A percentile compares a stretch with the other conserved stretches of the same genome.
phyloP scores from a whole-genome alignment of 2,888 invertebrate species.

The Leucophenga maculata region DNA sequence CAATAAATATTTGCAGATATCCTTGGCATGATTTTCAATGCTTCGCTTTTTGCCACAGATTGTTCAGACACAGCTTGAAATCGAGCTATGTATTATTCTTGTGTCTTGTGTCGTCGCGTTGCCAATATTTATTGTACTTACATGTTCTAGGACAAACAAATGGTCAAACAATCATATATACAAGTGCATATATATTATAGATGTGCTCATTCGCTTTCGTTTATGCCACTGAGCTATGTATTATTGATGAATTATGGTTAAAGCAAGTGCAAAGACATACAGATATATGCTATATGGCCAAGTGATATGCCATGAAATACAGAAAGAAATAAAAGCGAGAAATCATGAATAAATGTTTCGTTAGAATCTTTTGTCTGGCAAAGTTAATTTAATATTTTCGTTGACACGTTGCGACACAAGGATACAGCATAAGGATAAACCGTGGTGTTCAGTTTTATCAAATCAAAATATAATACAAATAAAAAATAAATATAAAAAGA shows the following conservation, averaged over 20 bases:
- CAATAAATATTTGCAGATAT: conserved; percentile 19
- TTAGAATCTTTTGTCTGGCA: conserved; percentile 56
- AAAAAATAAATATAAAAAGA: background rate
- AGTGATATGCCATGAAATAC: background rate
- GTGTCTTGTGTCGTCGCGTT: conserved; percentile 4
- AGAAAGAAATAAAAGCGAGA: background rate
- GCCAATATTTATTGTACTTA: conserved; percentile 12
- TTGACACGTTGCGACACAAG: conserved; percentile 21
- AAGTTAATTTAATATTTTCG: conserved; percentile 58
- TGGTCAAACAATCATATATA: conserved; percentile 34
- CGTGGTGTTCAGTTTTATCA: background rate
- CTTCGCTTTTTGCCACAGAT: background rate
- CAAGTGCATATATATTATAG: too few relatives aligned
- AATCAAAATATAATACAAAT: background rate
- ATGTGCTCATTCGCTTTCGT: conserved; percentile 10
- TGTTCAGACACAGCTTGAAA: background rate
- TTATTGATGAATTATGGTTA: conserved; percentile 48
- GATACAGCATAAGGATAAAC: background rate
- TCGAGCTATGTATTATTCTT: background rate
- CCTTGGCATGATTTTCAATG: conserved; percentile 5
- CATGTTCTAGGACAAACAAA: background rate
- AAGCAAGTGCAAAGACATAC: background rate
- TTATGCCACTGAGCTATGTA: conserved; percentile 28
- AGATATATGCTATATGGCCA: background rate
- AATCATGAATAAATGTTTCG: conserved; percentile 57